Evolutionary conservation across 2,113 vertebrate genomes (phyloP).

Genomic region (Hippocampus zosterae): DNA sequence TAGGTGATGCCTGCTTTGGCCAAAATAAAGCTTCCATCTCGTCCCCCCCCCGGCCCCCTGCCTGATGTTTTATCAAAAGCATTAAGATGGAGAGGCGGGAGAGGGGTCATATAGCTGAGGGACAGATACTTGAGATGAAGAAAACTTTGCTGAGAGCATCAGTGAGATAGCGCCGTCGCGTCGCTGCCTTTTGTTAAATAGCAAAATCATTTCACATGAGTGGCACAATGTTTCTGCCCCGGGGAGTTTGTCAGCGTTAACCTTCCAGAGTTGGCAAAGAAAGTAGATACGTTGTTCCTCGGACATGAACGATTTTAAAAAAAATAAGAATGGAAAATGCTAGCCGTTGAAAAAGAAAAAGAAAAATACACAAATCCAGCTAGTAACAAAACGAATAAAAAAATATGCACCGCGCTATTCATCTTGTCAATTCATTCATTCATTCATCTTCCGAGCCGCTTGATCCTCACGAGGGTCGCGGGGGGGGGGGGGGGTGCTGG

Average conservation of each 20-base stretch:
- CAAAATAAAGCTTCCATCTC: slow-evolving; percentile 63
- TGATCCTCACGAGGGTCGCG: too few relatives aligned
- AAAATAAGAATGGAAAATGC: too few relatives aligned
- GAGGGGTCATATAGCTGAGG: slow-evolving; percentile 50
- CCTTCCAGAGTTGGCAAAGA: slow-evolving; percentile 13
- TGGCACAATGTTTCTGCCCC: not conserved
- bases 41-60: slow-evolving; percentile 50
- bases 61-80: slow-evolving; percentile 77
- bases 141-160: slow-evolving; percentile 43
- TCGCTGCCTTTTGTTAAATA: slow-evolving; percentile 20
- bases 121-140: slow-evolving; percentile 49
- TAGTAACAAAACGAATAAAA: too few relatives aligned
- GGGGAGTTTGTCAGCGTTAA: slow-evolving; percentile 16
- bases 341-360: too few relatives aligned
- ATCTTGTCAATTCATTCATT: too few relatives aligned
- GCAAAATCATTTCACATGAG: slow-evolving; percentile 38
- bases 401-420: too few relatives aligned
- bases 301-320: too few relatives aligned
- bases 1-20: slow-evolving; percentile 58
- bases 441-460: too few relatives aligned
- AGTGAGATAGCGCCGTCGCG: not conserved
- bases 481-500: too few relatives aligned
- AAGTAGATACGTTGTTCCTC: slow-evolving; percentile 14
- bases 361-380: too few relatives aligned
- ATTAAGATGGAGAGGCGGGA: slow-evolving; percentile 58